Base-by-base conservation (phyloP, 2,797 vertebrate genomes). In the Danio tinwini region DNA sequence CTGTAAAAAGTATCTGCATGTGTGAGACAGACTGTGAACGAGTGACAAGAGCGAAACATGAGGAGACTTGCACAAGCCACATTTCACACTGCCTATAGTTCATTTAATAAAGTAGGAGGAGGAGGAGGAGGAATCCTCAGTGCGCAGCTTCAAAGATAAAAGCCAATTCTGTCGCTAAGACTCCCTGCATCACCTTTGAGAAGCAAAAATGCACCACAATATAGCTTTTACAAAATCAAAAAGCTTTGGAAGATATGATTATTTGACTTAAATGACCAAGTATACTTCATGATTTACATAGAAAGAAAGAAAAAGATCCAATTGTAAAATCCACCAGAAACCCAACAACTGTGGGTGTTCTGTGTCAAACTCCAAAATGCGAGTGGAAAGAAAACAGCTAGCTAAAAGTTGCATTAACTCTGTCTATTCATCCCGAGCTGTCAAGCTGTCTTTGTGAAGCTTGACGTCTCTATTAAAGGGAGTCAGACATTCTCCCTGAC, bases 391-490 rank as follows among this genome's bases (percentile, higher is more conserved):
- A 78, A 76, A 78, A 59, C 7, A 12, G 44, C 58, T 64, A 44
- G 59, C 79, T 29, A 3, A 83, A 77, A 85, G 81, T 80, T 52
- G 78, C 72, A 71, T 83, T 77, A 83, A 85, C 82, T 91, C 75
- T 11, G 80, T 89, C 90, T 88, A 90, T 94, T 95, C 92, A 93
- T 76, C 64, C 52, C 7, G 74, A 65, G 88, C 93, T 93, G 93
- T 94, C 94, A 93, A 83, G 77, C 83, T 21, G 90, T 92, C 93
- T 94, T 95, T 95, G 94, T 95, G 89, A 92, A 39, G 58, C 85
- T 85, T 93, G 94, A 95, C 85, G 78, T 94, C 92, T 95, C 92
- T 91, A 93, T 94, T 95, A 94, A 93, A 91, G 87, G 81, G 88
- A 86, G 72, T 88, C 86, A 85, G 86, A 89, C 87, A 82, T 50